A percentile compares a stretch with the other conserved stretches of the same genome.
Conservation (phyloP, 2,797 vertebrate species). For the Smutsia gigantea region DNA sequence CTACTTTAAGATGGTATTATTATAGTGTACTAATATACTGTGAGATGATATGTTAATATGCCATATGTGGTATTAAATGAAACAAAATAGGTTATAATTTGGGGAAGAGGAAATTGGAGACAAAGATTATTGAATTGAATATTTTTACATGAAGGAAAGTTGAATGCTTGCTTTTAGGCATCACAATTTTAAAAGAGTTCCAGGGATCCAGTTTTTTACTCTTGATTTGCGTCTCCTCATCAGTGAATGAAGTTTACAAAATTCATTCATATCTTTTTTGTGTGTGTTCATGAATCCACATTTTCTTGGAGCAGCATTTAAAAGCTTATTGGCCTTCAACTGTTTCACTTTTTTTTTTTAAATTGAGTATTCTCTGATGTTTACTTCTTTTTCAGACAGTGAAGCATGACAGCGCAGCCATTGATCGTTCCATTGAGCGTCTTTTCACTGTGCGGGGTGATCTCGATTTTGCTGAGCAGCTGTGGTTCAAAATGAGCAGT, state of each 20-base stretch:
- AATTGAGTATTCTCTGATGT: background rate
- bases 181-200: slow-evolving; percentile 11
- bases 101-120: background rate
- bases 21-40: background rate
- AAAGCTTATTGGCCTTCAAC: slow-evolving; percentile 10
- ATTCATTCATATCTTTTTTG: background rate
- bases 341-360: background rate
- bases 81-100: slow-evolving; percentile 27
- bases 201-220: background rate
- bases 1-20: background rate
- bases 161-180: background rate
- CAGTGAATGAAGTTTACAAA: slow-evolving; percentile 34
- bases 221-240: background rate
- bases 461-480: slow-evolving; percentile 96
- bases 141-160: background rate
- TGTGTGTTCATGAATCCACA: background rate
- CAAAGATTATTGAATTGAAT: background rate
- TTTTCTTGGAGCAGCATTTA: slow-evolving; percentile 21
- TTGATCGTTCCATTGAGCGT: slow-evolving; percentile 88
- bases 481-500: slow-evolving; percentile 95
- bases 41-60: background rate
- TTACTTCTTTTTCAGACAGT: slow-evolving; percentile 78
- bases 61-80: background rate
- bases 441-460: slow-evolving; percentile 91
- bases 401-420: slow-evolving; percentile 84